phyloP scores from a whole-genome alignment of 2,888 invertebrate species.

The Lypha dubia region DNA sequence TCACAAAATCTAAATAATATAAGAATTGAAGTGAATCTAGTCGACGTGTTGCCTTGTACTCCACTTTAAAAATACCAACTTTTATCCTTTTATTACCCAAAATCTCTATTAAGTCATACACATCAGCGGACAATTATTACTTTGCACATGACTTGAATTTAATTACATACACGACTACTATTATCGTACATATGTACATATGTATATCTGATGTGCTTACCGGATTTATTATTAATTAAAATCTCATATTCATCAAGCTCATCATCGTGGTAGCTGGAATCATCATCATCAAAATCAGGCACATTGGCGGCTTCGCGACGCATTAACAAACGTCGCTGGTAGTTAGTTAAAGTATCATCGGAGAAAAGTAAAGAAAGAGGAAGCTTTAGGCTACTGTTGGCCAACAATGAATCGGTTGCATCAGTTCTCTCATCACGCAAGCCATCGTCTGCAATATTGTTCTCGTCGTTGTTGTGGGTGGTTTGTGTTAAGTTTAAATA shows the following conservation, averaged over 20 bases:
- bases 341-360: constrained; percentile 62
- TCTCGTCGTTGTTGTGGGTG: neutral
- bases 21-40: too few relatives aligned
- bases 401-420: neutral
- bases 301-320: constrained; percentile 82
- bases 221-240: constrained; percentile 82
- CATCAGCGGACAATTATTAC: too few relatives aligned
- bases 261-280: constrained; percentile 82
- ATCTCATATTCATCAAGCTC: constrained; percentile 82
- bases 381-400: constrained; percentile 50
- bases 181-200: neutral
- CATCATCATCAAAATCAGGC: constrained; percentile 81
- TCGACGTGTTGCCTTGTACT: too few relatives aligned
- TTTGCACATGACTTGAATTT: too few relatives aligned
- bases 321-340: constrained; percentile 72
- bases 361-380: constrained; percentile 35
- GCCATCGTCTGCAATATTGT: neutral
- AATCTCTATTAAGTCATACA: too few relatives aligned
- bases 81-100: too few relatives aligned
- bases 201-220: constrained; percentile 74
- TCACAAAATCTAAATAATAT: too few relatives aligned
- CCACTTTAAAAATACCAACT: too few relatives aligned
- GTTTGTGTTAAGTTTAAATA: constrained; percentile 46
- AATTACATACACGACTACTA: neutral
- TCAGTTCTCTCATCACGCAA: neutral